Base-by-base conservation (phyloP, 2,888 invertebrate species). In the Mesopsocus fuscifrons region DNA sequence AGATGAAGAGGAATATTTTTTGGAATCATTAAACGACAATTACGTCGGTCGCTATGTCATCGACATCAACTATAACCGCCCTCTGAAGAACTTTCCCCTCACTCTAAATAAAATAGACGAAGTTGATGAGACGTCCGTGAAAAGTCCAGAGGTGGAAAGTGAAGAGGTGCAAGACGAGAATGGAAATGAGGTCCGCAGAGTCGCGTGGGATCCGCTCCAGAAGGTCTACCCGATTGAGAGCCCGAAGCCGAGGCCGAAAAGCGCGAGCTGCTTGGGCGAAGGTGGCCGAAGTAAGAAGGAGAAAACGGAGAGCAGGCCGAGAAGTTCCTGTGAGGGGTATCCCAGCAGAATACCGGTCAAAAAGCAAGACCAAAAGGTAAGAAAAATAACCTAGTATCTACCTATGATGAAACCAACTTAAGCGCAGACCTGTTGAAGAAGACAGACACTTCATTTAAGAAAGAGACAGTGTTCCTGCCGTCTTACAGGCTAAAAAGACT, bases 41-140 rank as follows among this genome's bases (percentile, higher is more conserved):
- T 26, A 26, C 26, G 8, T 6, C 8, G 8, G 26, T 11, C 26
- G 11, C 26, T 26, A 26, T 11, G 26, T 26, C 26, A 11, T 26
- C 26, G 26, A 26, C 26, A 26, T 26, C 26, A 26, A 26, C 26
- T 26, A 26, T 11, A 26, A 26, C 11, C 6, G 26, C 6, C 6
- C 26, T 6, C 26, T 26, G 11, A 26, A 26, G 11, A 6, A 26
- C 26, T 38, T 38, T 38, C 38, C 38, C n/a, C 17, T 21, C 17
- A 38, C 38, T 6, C 38, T 38, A n/a, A 38, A 38, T 20, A 38
- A 38, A 20, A 38, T 38, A 5, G 38, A 38, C 5, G 38, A 38
- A 38, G 38, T 38, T 3, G 38, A 38, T 11, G 38, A 38, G 18
- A 17, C 38, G 18, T 13, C 20, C 6, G 20, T 38, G 17, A 33